phyloP scores from a whole-genome alignment of 2,113 vertebrate genomes.

The Sarotherodon lohbergeri region DNA sequence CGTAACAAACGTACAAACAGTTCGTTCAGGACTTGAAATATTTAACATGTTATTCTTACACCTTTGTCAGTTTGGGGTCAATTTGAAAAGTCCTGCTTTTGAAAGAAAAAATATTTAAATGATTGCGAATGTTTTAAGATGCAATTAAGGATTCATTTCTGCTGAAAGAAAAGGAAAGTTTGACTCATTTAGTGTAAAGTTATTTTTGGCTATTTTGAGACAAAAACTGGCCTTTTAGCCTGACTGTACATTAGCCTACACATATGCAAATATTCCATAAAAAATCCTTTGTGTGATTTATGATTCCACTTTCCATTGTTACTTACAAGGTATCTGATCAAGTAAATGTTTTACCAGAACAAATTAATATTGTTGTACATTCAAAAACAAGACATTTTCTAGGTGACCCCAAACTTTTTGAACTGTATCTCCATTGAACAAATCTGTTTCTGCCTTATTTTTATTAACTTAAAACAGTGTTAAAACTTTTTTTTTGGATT shows the following conservation, averaged over 20 bases:
- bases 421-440: neutral
- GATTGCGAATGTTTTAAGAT: neutral
- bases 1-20: neutral
- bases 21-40: slow-evolving; percentile 3
- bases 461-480: slow-evolving; percentile 56
- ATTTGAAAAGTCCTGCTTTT: neutral
- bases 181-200: neutral
- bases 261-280: neutral
- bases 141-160: neutral
- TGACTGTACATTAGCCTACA: neutral
- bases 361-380: neutral
- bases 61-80: neutral
- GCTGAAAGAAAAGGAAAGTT: neutral
- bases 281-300: neutral
- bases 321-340: neutral
- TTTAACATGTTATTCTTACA: neutral
- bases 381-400: neutral
- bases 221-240: neutral
- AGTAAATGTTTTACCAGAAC: neutral
- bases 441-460: neutral
- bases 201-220: neutral
- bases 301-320: neutral
- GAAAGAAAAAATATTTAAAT: neutral
- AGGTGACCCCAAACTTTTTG: neutral
- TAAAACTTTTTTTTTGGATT: neutral